These are phyloP conservation scores for Dissostichus mawsoni DNA, from an alignment of 2,113 vertebrate species.

Conservation along the genomic window DNA sequence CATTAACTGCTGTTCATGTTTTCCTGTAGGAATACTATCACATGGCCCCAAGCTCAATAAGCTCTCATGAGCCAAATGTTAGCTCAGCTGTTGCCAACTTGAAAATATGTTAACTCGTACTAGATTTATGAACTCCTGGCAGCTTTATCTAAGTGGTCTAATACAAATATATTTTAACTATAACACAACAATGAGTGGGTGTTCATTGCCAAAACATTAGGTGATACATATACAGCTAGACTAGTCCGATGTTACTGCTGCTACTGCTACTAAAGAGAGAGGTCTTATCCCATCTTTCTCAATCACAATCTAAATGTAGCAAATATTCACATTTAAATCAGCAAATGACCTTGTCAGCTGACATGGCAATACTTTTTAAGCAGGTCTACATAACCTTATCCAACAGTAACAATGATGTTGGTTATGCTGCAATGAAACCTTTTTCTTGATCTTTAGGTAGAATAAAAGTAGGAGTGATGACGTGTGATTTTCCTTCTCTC, in stretches of 20 bases:
- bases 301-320: not conserved
- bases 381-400: no score
- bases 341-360: not conserved
- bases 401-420: not conserved
- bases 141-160: not conserved
- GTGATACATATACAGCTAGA: not conserved
- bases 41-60: constrained; percentile 4
- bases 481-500: not conserved
- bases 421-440: not conserved
- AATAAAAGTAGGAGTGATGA: not conserved
- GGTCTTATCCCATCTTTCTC: not conserved
- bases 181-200: not conserved
- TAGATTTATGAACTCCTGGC: constrained; percentile 17
- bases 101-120: constrained; percentile 14
- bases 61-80: constrained; percentile 18
- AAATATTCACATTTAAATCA: not conserved
- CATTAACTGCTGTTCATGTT: constrained; percentile 1
- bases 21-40: not conserved
- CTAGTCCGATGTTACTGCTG: not conserved
- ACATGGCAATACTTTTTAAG: not conserved
- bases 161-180: constrained; percentile 11
- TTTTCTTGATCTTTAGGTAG: not conserved
- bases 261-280: not conserved
- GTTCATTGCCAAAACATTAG: not conserved
- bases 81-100: constrained; percentile 29